Evolutionary conservation across 2,797 vertebrate genomes (phyloP).

Genomic region (Austrolebias charrua): DNA sequence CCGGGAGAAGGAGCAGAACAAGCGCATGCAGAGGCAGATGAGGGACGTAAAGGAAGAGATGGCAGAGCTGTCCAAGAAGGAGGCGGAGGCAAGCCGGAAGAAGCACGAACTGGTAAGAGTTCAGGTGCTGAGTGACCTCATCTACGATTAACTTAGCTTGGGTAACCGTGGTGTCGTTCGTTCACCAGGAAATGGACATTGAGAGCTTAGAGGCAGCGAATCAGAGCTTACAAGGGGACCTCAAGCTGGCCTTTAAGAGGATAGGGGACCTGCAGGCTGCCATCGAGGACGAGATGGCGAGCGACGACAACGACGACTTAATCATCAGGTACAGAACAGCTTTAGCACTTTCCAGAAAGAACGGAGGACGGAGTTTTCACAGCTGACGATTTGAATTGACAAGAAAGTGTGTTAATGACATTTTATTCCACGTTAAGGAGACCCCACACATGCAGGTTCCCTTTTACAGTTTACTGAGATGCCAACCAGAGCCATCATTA

Average conservation of each 20-base stretch:
- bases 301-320: slow-evolving; percentile 94
- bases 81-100: slow-evolving; percentile 94
- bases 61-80: slow-evolving; percentile 93
- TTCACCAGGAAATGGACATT: slow-evolving; percentile 95
- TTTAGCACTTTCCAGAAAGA: slow-evolving; percentile 6
- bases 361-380: not conserved
- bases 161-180: slow-evolving; percentile 64
- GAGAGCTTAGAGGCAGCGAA: slow-evolving; percentile 96
- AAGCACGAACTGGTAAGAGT: slow-evolving; percentile 92
- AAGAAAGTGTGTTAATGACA: slow-evolving; percentile 6
- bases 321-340: slow-evolving; percentile 87
- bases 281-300: slow-evolving; percentile 99
- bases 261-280: slow-evolving; percentile 97
- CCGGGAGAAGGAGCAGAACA: slow-evolving; percentile 97
- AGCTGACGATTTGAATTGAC: not conserved
- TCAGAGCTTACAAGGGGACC: slow-evolving; percentile 96
- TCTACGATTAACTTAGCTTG: slow-evolving; percentile 16
- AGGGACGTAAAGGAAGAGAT: slow-evolving; percentile 96
- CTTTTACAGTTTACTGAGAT: slow-evolving; percentile 6
- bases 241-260: slow-evolving; percentile 97
- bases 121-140: slow-evolving; percentile 14
- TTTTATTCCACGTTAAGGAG: slow-evolving; percentile 6
- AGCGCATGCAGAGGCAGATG: slow-evolving; percentile 92
- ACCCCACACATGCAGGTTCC: not conserved
- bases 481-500: slow-evolving; percentile 11